Percentiles rank a stretch among this genome's conserved stretches.
Conservation (phyloP, 1,140 invertebrate genomes). For the Chironomus striatipennis region DNA sequence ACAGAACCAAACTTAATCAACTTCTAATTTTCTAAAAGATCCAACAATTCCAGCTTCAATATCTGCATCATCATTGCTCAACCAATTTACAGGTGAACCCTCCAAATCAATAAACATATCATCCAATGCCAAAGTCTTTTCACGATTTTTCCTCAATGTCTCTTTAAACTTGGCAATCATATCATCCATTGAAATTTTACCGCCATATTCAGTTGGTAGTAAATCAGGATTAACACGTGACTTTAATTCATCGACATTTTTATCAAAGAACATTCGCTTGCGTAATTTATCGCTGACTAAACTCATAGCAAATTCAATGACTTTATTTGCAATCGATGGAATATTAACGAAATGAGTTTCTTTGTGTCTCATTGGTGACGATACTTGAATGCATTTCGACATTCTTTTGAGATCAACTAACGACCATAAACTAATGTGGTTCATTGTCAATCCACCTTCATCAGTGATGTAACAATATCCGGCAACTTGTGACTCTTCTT, state of each 20-base stretch:
- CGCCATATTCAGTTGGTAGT: constrained; percentile 78
- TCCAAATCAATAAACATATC: constrained; percentile 69
- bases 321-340: constrained; percentile 60
- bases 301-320: constrained; percentile 69
- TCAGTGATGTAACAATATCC: constrained; percentile 78
- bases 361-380: constrained; percentile 80
- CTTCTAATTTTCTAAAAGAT: constrained; percentile 69
- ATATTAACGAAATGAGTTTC: constrained; percentile 77
- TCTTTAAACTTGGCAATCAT: constrained; percentile 71
- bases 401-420: constrained; percentile 67
- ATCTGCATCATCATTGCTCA: constrained; percentile 52
- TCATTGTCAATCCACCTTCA: constrained; percentile 71
- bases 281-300: constrained; percentile 73
- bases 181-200: constrained; percentile 61
- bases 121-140: constrained; percentile 60
- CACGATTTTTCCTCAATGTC: constrained; percentile 51
- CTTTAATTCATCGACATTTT: constrained; percentile 57
- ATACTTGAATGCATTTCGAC: constrained; percentile 69
- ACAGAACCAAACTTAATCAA: constrained; percentile 50
- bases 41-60: constrained; percentile 59
- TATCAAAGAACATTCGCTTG: constrained; percentile 63
- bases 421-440: constrained; percentile 72
- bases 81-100: constrained; percentile 49
- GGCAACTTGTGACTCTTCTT: constrained; percentile 66
- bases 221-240: constrained; percentile 61